phyloP scores from a whole-genome alignment of 1,140 invertebrate species.

The Nasonia giraulti region DNA sequence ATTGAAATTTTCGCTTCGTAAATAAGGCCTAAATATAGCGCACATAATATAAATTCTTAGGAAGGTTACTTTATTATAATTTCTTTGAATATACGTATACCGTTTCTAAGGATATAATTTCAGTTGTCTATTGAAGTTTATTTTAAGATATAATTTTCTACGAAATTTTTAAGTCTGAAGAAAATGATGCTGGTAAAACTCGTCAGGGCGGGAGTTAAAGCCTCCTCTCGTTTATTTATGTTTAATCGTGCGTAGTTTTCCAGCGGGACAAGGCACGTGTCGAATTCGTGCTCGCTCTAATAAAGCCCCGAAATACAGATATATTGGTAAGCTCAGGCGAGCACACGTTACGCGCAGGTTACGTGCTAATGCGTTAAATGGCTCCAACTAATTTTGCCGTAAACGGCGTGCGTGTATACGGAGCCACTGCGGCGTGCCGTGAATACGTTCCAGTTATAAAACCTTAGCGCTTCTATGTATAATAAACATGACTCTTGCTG shows the following conservation, averaged over 20 bases:
- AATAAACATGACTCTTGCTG: no score
- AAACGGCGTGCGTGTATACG: not conserved
- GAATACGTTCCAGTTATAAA: constrained; percentile 16
- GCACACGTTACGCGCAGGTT: not conserved
- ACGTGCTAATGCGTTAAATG: constrained; percentile 31
- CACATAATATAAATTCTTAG: no score
- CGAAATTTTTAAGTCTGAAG: not conserved
- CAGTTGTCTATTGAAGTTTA: no score
- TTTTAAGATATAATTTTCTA: no score
- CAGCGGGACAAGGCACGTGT: not conserved
- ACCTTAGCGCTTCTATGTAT: not conserved
- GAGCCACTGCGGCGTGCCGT: not conserved
- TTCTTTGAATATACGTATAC: no score
- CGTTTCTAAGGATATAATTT: no score
- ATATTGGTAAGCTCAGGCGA: not conserved
- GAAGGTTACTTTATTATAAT: no score
- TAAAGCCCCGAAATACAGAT: constrained; percentile 8
- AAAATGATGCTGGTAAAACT: not conserved
- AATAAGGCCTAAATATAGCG: not conserved
- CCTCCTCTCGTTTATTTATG: not conserved
- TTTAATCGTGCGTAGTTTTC: not conserved
- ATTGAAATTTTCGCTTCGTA: not conserved
- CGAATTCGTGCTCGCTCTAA: not conserved
- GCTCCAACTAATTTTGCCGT: constrained; percentile 17
- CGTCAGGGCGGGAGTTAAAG: not conserved